Evolutionary conservation across 2,888 invertebrate species (phyloP).

Genomic region (Drosophila maculinotata): DNA sequence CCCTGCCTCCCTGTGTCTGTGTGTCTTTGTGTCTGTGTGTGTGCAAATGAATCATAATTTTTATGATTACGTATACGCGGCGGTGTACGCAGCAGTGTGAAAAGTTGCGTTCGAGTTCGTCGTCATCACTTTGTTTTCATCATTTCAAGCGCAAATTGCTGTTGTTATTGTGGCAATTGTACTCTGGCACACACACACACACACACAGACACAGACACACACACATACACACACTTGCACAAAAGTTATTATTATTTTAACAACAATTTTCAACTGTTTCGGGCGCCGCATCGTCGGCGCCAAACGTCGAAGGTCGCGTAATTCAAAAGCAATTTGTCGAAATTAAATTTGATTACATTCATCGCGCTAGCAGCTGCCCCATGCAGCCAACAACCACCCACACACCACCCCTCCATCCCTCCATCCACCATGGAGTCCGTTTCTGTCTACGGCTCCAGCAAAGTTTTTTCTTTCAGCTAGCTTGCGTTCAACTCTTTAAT

Average conservation of each 20-base stretch:
- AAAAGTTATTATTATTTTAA: slow-evolving; percentile 77
- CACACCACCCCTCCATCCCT: background rate
- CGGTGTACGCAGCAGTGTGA: slow-evolving; percentile 12
- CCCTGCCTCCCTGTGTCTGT: background rate
- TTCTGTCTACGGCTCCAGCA: slow-evolving; percentile 22
- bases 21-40: slow-evolving; percentile 2
- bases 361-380: slow-evolving; percentile 66
- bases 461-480: slow-evolving; percentile 30
- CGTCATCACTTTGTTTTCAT: slow-evolving; percentile 57
- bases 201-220: slow-evolving; percentile 20
- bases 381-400: background rate
- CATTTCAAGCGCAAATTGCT: slow-evolving; percentile 70
- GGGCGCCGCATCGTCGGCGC: slow-evolving; percentile 55
- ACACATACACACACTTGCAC: slow-evolving; percentile 18
- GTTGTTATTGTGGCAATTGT: slow-evolving; percentile 63
- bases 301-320: slow-evolving; percentile 72
- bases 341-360: slow-evolving; percentile 80
- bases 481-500: slow-evolving; percentile 56
- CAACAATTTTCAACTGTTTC: slow-evolving; percentile 76
- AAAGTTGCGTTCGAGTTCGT: slow-evolving; percentile 6
- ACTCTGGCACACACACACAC: slow-evolving; percentile 16
- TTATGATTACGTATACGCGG: slow-evolving; percentile 70
- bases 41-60: slow-evolving; percentile 70
- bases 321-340: slow-evolving; percentile 80
- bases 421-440: background rate